phyloP scores from a whole-genome alignment of 2,888 invertebrate genomes.

The Drosophila limbata region DNA sequence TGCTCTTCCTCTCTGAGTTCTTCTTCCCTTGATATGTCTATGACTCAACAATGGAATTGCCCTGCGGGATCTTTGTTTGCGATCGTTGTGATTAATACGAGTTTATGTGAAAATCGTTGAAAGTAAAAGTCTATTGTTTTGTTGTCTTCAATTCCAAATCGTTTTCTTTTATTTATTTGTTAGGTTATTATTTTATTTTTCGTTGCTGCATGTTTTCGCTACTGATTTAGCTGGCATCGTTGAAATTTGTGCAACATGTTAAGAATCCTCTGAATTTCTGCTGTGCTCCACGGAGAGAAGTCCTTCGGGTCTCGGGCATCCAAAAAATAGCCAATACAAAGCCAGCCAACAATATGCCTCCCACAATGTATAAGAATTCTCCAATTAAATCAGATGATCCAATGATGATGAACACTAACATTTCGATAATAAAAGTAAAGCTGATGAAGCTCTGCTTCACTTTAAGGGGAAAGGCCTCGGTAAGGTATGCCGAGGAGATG shows the following conservation, averaged over 20 bases:
- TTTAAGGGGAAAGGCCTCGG: constrained; percentile 74
- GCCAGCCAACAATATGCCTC: constrained; percentile 44
- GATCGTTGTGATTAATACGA: neutral
- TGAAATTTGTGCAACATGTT: neutral
- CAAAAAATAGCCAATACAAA: constrained; percentile 40
- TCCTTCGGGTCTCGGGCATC: constrained; percentile 78
- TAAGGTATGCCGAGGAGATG: constrained; percentile 66
- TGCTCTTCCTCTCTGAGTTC: neutral
- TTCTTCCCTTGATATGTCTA: neutral
- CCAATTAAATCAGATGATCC: neutral
- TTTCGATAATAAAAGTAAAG: constrained; percentile 41
- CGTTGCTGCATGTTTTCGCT: neutral
- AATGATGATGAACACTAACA: constrained; percentile 45
- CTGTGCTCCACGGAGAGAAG: constrained; percentile 69
- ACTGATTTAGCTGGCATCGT: neutral
- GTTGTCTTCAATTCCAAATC: neutral
- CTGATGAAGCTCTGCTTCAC: constrained; percentile 65
- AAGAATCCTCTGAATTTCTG: constrained; percentile 49
- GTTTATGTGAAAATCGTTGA: neutral
- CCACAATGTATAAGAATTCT: constrained; percentile 58
- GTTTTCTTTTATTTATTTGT: neutral
- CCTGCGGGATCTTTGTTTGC: neutral
- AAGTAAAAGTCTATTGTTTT: constrained; percentile 2
- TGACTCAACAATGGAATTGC: constrained; percentile 2
- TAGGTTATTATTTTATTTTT: neutral